Evolutionary conservation across 2,888 invertebrate genomes (phyloP), one percentile per base, ranked within the genome.

Genomic region (Diplolepis rosae): DNA sequence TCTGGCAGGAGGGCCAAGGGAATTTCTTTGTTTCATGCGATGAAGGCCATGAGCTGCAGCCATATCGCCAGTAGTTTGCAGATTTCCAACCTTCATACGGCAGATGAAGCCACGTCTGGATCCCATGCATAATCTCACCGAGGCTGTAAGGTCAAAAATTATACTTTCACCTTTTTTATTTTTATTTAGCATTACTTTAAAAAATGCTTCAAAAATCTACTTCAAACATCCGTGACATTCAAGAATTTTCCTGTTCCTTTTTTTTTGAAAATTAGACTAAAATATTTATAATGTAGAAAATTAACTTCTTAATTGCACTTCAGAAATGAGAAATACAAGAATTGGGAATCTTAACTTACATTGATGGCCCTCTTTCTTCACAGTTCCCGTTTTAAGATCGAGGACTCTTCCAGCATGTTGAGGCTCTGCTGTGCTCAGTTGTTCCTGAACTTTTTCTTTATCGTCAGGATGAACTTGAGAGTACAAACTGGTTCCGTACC

Each of bases 381-480:
- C 98, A 5, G 99, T 98, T 71, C 99, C 99, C 68, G 98, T 98
- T 90, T 99, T 99, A 68, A 99, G 92, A 90, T 99, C 99, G 76
- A 99, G 91, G 80, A 99, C 98, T 71, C 99, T 93, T 6, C 98
- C 98, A 0, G 96, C 95, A 87, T 97, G 98, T 87, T 97, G 97
- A 24, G 98, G 96, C 89, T 99, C 99, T 86, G 97, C 96, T 0
- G 98, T 98, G 75, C 98, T 98, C 70, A 99, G 91, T 89, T 99
- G 99, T 89, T 99, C 99, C 50, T 98, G 92, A 56, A 99, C 97
- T 89, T 96, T 96, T 85, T 99, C 98, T 32, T 97, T 94, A 89
- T 99, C 99, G 87, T 99, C 99, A 0, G 98, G 98, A 90, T 99
- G 99, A 65, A 99, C 94, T 89, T 98, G 95, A 83, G 99, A 98